phyloP scores from a whole-genome alignment of 2,888 invertebrate genomes.

The Dermolepida albohirtum region DNA sequence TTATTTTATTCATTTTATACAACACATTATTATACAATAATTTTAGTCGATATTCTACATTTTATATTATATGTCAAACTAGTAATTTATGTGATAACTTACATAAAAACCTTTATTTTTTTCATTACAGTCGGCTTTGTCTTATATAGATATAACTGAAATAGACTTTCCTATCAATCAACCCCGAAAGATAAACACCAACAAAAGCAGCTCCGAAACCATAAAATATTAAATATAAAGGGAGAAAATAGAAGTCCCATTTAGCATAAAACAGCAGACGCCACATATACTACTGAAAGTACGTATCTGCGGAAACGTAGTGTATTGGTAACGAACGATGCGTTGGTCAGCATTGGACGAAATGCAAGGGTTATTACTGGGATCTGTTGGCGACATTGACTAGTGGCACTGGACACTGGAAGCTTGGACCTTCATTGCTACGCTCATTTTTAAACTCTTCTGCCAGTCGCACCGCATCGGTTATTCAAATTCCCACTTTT shows the following conservation, averaged over 20 bases:
- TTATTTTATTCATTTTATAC: no score
- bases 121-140: no score
- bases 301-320: slow-evolving; percentile 10
- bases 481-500: slow-evolving; percentile 44
- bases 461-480: slow-evolving; percentile 39
- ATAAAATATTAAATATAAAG: slow-evolving; percentile 15
- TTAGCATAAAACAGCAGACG: slow-evolving; percentile 11
- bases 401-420: slow-evolving; percentile 44
- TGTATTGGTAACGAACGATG: slow-evolving; percentile 40
- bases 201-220: slow-evolving; percentile 1
- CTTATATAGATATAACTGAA: no score
- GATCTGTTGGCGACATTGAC: slow-evolving; percentile 45
- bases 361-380: slow-evolving; percentile 46
- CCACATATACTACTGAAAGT: not conserved
- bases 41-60: no score
- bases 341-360: slow-evolving; percentile 38
- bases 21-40: no score
- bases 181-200: slow-evolving; percentile 2
- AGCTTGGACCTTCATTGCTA: slow-evolving; percentile 42
- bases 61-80: no score
- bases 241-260: slow-evolving; percentile 14
- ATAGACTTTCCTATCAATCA: no score
- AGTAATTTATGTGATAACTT: no score
- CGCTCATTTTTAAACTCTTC: slow-evolving; percentile 43
- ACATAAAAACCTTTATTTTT: no score